Evolutionary conservation across 2,113 vertebrate species (phyloP).

Genomic region (Gnathonemus longibarbis): DNA sequence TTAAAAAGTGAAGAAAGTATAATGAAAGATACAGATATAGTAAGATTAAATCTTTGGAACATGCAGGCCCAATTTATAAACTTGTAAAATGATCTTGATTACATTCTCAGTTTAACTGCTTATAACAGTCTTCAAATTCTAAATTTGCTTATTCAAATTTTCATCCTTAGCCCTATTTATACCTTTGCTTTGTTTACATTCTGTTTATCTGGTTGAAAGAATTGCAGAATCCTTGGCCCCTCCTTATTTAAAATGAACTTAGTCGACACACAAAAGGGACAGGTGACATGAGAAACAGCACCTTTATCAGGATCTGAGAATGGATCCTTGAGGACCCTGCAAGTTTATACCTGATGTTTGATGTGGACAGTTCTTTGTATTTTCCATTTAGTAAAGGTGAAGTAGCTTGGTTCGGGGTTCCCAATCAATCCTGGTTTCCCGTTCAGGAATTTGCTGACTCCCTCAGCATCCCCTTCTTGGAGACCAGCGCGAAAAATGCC

Average conservation of each 20-base stretch:
- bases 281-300: not conserved
- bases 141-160: not conserved
- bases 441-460: conserved; percentile 90
- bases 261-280: not conserved
- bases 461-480: conserved; percentile 91
- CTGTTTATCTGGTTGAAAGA: not conserved
- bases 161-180: not conserved
- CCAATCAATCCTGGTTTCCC: not conserved
- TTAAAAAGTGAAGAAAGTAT: not conserved
- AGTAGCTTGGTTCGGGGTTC: not conserved
- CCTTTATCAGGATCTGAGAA: not conserved
- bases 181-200: not conserved
- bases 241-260: not conserved
- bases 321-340: not conserved
- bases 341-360: not conserved
- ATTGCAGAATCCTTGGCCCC: not conserved
- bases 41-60: not conserved
- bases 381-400: not conserved
- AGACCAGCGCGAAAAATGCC: conserved; percentile 96
- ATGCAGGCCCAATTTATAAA: not conserved
- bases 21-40: not conserved
- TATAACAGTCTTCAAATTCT: not conserved
- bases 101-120: not conserved
- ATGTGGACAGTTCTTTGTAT: not conserved
- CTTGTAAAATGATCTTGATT: not conserved